Evolutionary conservation across 2,113 vertebrate genomes (phyloP).

Genomic region (Siphamia tubifer): DNA sequence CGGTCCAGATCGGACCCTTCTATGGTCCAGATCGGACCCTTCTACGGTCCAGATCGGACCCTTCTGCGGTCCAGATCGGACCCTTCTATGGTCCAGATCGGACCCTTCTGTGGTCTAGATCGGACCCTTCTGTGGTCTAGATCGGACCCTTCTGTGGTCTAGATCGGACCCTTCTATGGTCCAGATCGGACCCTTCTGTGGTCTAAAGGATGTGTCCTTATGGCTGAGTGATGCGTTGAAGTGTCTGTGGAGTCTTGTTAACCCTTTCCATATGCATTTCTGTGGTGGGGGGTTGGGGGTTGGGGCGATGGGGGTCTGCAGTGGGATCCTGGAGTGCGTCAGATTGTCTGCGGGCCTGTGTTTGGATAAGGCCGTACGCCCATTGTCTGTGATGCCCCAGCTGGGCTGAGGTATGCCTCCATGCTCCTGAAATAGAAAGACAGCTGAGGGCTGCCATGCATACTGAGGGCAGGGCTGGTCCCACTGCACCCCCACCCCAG

Average conservation of each 20-base stretch:
- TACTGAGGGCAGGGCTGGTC: constrained; percentile 63
- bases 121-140: too few species aligned
- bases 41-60: too few species aligned
- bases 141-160: too few species aligned
- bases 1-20: too few species aligned
- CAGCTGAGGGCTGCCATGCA: constrained; percentile 76
- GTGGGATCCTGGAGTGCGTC: constrained; percentile 75
- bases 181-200: too few species aligned
- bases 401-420: constrained; percentile 70
- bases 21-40: too few species aligned
- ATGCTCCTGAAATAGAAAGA: constrained; percentile 78
- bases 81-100: too few species aligned
- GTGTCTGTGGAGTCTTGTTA: constrained; percentile 55
- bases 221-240: constrained; percentile 18
- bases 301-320: constrained; percentile 38
- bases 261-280: constrained; percentile 57
- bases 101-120: too few species aligned
- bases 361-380: constrained; percentile 77
- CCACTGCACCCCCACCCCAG: too few species aligned
- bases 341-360: constrained; percentile 78
- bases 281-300: constrained; percentile 44
- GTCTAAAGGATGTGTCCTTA: background rate
- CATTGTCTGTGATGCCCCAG: constrained; percentile 77
- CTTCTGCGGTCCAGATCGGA: too few species aligned
- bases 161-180: too few species aligned